Percentiles rank a stretch among this genome's conserved stretches.
These are phyloP conservation scores for Bombus affinis DNA, from an alignment of 1,140 invertebrate species.

Conservation along the genomic window DNA sequence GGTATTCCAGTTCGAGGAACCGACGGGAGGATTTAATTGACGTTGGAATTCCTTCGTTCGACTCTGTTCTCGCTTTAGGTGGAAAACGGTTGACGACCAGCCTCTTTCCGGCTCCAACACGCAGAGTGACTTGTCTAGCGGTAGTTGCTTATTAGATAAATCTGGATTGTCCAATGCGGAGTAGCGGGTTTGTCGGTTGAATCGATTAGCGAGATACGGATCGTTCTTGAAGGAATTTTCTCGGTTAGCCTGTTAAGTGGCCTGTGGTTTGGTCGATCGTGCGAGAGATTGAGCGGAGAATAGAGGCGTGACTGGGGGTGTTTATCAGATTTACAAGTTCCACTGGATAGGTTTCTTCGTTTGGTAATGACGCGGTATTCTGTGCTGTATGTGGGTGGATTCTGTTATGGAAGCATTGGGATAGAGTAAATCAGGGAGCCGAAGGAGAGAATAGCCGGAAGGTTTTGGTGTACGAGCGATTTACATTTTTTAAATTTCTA, in stretches of 20 bases:
- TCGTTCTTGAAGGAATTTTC: slow-evolving; percentile 14
- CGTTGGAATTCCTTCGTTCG: slow-evolving; percentile 20
- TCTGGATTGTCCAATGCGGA: neutral
- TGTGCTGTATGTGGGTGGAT: neutral
- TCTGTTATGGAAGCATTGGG: neutral
- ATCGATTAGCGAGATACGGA: slow-evolving; percentile 8
- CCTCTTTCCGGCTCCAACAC: neutral
- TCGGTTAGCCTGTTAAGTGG: neutral
- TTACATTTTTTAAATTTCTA: too few species aligned
- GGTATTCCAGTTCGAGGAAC: slow-evolving; percentile 33
- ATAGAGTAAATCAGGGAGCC: neutral
- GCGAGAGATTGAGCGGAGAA: neutral
- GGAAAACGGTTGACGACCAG: neutral
- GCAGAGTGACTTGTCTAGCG: neutral
- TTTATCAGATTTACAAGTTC: neutral
- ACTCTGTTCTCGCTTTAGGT: neutral
- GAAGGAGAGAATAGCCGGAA: neutral
- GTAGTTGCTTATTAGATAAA: neutral
- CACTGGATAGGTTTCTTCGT: neutral
- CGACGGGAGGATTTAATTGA: slow-evolving; percentile 49
- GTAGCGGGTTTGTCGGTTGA: neutral
- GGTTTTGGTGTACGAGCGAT: too few species aligned
- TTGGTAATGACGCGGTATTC: neutral
- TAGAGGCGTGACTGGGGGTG: neutral
- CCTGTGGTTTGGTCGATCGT: neutral